Base-by-base conservation (phyloP, 2,888 invertebrate genomes). In the Catonia carolina region DNA sequence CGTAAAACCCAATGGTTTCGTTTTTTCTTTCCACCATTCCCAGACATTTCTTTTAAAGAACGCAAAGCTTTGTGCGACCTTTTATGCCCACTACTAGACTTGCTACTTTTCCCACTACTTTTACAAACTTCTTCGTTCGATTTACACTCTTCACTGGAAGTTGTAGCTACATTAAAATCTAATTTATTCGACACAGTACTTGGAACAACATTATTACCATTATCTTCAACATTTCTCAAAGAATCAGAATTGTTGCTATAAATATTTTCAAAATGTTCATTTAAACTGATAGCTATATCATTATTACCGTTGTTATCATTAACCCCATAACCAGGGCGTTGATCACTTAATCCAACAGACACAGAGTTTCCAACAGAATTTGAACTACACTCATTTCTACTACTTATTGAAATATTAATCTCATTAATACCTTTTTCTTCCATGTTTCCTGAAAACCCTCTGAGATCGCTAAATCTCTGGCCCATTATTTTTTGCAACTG, bases 1-100 rank as follows among this genome's bases (percentile, higher is more conserved):
- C 68, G 66, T 47, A 68, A 53, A 10, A 67, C 68, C 69, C 69
- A 69, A 58, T 68, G 64, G 53, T 67, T 66, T 6, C 66, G 60
- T 53, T 68, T 69, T 56, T 69, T 69, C 52, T 67, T 68, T 20
- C 62, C 61, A 18, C 62, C 61, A 15, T 48, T 53, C 14, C 58
- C 53, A 20, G 57, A 22, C 8, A 53, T 49, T 35, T 66, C 65
- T 61, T 67, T 64, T 27, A 62, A 49, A 12, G 62, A 59, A 23
- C 62, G 56, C 17, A 59, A 33, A 36, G 61, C 53, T 56, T 66
- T 65, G 10, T 54, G 55, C 15, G 55, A 35, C 31, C 56, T 42
- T 18, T 58, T 61, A 2, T 51, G 41, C 8, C 53, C 42, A 20
- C 18, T 42, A 36, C 48, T 31, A 2, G 60, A 59, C 51, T 64